These are phyloP conservation scores for Chloropsis hardwickii DNA, from an alignment of 2,113 vertebrate genomes.

Conservation along the genomic window DNA sequence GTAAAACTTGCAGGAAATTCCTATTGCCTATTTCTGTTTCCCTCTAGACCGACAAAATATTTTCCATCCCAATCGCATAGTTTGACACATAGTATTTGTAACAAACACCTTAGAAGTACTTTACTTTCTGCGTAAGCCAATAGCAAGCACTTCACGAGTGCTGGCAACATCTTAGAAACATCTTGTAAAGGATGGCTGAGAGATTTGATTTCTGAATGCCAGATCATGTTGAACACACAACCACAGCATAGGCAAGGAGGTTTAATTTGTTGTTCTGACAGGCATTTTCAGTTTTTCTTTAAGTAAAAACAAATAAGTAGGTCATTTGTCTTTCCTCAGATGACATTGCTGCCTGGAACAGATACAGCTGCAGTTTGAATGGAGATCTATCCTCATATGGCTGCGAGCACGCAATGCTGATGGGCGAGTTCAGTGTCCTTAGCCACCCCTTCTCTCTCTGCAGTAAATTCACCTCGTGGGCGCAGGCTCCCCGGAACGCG, in stretches of 20 bases:
- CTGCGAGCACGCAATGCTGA: conserved; percentile 30
- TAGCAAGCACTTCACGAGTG: neutral
- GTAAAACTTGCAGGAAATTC: neutral
- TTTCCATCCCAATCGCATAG: neutral
- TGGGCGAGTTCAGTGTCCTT: conserved; percentile 4
- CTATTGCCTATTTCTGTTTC: neutral
- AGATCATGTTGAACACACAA: neutral
- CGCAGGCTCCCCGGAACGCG: neutral
- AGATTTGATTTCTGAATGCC: neutral
- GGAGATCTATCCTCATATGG: conserved; percentile 1
- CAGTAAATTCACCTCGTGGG: neutral
- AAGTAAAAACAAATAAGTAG: neutral
- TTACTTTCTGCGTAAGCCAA: neutral
- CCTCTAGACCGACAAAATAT: neutral
- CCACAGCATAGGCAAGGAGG: neutral
- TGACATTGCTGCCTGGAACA: conserved; percentile 6
- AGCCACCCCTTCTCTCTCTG: neutral
- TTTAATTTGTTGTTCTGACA: neutral
- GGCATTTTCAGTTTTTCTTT: conserved; percentile 3
- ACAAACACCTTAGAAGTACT: neutral
- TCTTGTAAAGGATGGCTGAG: neutral
- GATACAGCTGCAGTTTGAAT: neutral
- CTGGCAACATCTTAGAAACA: neutral
- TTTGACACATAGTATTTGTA: neutral
- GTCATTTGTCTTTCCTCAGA: conserved; percentile 39